Percentiles rank a stretch among this genome's conserved stretches.
These are phyloP conservation scores for Nymphalis urticae DNA, from an alignment of 2,888 invertebrate genomes.

Conservation along the genomic window DNA sequence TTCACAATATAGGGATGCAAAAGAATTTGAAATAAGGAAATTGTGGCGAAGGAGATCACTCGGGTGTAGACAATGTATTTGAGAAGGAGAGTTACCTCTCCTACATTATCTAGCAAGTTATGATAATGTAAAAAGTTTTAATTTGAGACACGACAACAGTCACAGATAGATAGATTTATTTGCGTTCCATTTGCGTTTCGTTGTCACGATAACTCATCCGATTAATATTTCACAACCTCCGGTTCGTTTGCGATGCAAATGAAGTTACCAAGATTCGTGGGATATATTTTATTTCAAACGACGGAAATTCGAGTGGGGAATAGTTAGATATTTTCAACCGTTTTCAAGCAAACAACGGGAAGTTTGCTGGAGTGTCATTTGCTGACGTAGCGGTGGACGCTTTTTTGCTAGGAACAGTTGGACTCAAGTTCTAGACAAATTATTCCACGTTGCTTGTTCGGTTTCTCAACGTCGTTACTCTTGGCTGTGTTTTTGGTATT, in stretches of 20 bases:
- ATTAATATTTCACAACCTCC: constrained; percentile 36
- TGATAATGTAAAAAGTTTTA: constrained; percentile 25
- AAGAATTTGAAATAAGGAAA: constrained; percentile 1
- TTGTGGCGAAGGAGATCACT: constrained; percentile 12
- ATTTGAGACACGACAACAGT: constrained; percentile 12
- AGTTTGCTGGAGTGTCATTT: constrained; percentile 13
- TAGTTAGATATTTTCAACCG: constrained; percentile 17
- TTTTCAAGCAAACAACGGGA: constrained; percentile 19
- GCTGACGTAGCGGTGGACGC: constrained; percentile 16
- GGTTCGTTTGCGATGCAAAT: constrained; percentile 30
- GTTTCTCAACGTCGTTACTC: not conserved
- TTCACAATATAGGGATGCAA: constrained; percentile 14
- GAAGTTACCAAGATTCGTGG: constrained; percentile 26
- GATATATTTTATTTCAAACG: constrained; percentile 28
- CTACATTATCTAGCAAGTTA: constrained; percentile 12
- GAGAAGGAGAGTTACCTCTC: not conserved
- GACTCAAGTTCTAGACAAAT: constrained; percentile 15
- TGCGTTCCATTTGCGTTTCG: constrained; percentile 16
- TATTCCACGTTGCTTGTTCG: constrained; percentile 15
- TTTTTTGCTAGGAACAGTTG: constrained; percentile 14
- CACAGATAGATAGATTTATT: constrained; percentile 19
- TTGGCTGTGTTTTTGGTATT: constrained; percentile 2
- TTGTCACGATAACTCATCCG: constrained; percentile 24
- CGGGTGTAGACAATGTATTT: not conserved
- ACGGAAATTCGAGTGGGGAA: constrained; percentile 14